Conservation (phyloP, 2,797 vertebrate species). For the Myioborus melanocephalus region DNA sequence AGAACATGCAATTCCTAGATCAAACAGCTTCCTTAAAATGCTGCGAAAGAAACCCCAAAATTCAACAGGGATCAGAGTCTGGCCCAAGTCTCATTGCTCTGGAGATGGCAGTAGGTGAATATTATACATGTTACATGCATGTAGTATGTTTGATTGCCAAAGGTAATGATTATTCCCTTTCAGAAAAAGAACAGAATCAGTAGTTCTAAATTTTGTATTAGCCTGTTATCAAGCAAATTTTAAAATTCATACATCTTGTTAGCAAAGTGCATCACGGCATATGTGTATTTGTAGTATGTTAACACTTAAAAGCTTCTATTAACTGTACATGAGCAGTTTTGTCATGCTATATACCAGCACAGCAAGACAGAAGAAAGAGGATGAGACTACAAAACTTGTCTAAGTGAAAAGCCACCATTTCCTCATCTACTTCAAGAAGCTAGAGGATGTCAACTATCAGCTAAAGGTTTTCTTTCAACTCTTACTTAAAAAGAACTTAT, state of each 20-base stretch:
- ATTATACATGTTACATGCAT: not conserved
- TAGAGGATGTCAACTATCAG: not conserved
- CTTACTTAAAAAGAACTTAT: not conserved
- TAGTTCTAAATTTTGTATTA: not conserved
- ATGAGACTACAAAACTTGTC: not conserved
- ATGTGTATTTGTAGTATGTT: not conserved
- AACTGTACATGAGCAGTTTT: not conserved
- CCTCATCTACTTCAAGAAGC: not conserved
- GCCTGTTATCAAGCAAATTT: not conserved
- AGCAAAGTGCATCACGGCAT: rapidly evolving
- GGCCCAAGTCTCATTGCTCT: not conserved
- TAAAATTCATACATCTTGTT: not conserved
- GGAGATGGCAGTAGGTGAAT: not conserved
- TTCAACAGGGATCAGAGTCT: not conserved
- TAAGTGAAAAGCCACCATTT: not conserved
- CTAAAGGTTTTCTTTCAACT: not conserved
- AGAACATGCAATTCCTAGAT: not conserved
- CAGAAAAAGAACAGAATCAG: not conserved
- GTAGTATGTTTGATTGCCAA: not conserved
- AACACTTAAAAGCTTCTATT: not conserved
- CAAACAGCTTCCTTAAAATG: not conserved
- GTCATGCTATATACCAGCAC: not conserved
- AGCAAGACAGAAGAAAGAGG: not conserved
- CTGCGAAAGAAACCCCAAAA: not conserved
- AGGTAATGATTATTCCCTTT: not conserved